A percentile compares a stretch with the other conserved stretches of the same genome.
Evolutionary conservation across 2,797 vertebrate genomes (phyloP).

Genomic region (Myotis daubentonii): DNA sequence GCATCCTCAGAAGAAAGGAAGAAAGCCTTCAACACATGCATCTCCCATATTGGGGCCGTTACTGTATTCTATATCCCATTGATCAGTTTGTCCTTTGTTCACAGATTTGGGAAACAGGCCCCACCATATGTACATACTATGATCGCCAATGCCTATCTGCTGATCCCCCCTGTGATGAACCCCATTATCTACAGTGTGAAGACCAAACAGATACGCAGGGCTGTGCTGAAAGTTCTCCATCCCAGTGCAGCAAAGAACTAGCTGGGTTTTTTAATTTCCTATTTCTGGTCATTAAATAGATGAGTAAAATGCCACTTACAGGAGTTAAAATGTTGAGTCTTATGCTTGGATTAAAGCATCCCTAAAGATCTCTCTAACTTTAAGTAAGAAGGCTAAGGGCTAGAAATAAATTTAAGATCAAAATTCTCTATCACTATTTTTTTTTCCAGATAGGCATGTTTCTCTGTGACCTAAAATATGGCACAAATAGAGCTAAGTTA

Average conservation of each 20-base stretch:
- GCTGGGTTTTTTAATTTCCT: background rate
- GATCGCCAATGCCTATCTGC: constrained; percentile 78
- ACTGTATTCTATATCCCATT: constrained; percentile 83
- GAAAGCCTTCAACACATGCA: constrained; percentile 57
- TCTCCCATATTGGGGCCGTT: constrained; percentile 77
- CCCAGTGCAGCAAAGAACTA: background rate
- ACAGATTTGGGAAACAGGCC: constrained; percentile 74
- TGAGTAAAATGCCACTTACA: background rate
- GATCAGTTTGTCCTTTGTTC: constrained; percentile 81
- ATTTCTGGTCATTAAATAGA: background rate
- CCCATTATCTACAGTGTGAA: constrained; percentile 83
- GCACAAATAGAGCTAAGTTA: background rate
- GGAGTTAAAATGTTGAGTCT: background rate
- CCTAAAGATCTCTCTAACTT: background rate
- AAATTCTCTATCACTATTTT: background rate
- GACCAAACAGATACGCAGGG: constrained; percentile 73
- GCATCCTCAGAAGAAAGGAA: constrained; percentile 70
- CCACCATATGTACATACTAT: constrained; percentile 73
- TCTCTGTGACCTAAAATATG: background rate
- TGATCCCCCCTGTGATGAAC: constrained; percentile 78
- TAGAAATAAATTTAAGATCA: background rate
- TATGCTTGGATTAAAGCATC: background rate
- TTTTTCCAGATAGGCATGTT: background rate
- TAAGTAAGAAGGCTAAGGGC: background rate
- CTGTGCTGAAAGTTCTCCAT: constrained; percentile 21